Base-by-base conservation (phyloP, 2,888 invertebrate genomes). In the Drosophila histrio region DNA sequence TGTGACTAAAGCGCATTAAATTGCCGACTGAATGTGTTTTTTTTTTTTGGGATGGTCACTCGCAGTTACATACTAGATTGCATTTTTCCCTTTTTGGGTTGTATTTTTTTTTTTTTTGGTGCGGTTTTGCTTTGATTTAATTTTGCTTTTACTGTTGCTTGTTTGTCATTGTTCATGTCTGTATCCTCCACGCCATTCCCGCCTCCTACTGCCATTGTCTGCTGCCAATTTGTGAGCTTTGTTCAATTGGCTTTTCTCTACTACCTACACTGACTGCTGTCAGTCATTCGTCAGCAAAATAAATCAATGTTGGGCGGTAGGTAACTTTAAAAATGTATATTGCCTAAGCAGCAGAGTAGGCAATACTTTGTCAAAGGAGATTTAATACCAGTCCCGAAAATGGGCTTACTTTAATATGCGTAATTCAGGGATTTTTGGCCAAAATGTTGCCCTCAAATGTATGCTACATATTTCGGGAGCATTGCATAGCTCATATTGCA, bases 111-210 rank as follows among this genome's bases (percentile, higher is more conserved):
- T 50, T 50, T 65, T 52, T 50, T 49, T 66, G 26, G 39, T 80
- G 80, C 63, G 82, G 86, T 66, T 80, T 86, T 78, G 56, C 80
- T 83, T 83, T 86, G 86, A 83, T 83, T 83, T 83, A 83, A 83
- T 86, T 83, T 83, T 72, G 67, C 69, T 72, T 70, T 77, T 73
- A 61, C 72, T 60, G 60, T 58, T 21, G 54, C 44, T 61, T 70
- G 70, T 74, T 73, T 77, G 73, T 68, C 76, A 76, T 69, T 72
- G 71, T 65, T 58, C 47, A 54, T 4, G 36, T 52, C 19, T 52
- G 11, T 38, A 36, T 7, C 17, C 13, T 11, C n/a, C 9, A 15
- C 9, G 11, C n/a, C 17, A 9, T 11, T n/a, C 9, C 15, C 9
- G 11, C n/a, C n/a, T 32, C 21, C 53, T 30, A 8, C 17, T 19